Evolutionary conservation across 2,797 vertebrate genomes (phyloP), one percentile per base, ranked within the genome.

Genomic region (Craterocephalus amniculus): DNA sequence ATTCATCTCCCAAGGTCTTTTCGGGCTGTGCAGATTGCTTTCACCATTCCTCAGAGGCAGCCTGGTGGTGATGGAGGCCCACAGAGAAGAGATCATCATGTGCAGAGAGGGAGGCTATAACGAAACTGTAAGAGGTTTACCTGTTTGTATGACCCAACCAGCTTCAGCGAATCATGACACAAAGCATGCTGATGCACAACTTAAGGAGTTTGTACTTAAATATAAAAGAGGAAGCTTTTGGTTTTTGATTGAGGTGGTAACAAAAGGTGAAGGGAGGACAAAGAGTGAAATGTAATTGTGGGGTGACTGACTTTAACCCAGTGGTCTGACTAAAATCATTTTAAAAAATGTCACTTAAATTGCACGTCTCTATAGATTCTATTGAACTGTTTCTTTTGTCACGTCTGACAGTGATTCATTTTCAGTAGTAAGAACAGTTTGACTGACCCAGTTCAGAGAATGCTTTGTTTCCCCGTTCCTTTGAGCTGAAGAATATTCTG

Each of bases 401-500:
- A 63, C 35, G 43, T 67, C 54, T 78, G 69, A 74, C 65, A 18
- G 45, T 83, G 80, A 84, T 79, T 88, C 77, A 83, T 80, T 86
- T 77, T 67, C 73, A 65, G 59, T 67, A 62, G 52, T 29, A 16
- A 43, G 63, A 74, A 63, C 70, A 83, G 65, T 79, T 63, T 51
- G 49, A 29, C 73, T 85, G 90, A 86, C 83, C 71, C 84, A 85
- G 74, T 86, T 86, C 64, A 55, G 77, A 63, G 76, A 87, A 86
- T 75, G 80, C 86, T 89, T 91, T 88, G 83, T 88, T 87, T 86
- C 72, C 45, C 22, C 65, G 72, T 63, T 48, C 54, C 77, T 87
- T 88, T 87, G 72, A 83, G 70, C 70, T 24, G 51, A 54, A 76
- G 70, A 88, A 80, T 73, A 73, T 57, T 78, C 68, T 82, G 72